Percentiles rank a stretch among this genome's conserved stretches.
Evolutionary conservation across 2,797 vertebrate species (phyloP).

Genomic region (Delichon dasypus): DNA sequence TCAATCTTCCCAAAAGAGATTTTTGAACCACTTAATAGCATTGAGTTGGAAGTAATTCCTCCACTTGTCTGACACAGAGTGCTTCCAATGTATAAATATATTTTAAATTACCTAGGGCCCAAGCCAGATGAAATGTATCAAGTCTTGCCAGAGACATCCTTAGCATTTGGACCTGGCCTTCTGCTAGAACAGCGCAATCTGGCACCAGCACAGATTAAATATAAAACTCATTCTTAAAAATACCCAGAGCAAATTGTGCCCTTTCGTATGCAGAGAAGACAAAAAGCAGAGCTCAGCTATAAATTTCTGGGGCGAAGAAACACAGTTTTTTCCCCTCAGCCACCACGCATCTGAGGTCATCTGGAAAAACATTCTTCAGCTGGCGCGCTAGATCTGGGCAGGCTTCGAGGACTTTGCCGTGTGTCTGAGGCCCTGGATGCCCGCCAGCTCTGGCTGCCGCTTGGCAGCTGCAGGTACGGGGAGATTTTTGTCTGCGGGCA

Average conservation of each 20-base stretch:
- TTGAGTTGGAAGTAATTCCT: slow-evolving; percentile 29
- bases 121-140: slow-evolving; percentile 35
- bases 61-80: not conserved
- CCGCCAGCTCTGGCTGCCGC: not conserved
- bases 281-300: slow-evolving; percentile 13
- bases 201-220: slow-evolving; percentile 33
- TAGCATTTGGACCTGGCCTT: slow-evolving; percentile 44
- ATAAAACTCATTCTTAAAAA: slow-evolving; percentile 54
- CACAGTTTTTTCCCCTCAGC: not conserved
- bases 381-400: not conserved
- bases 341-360: not conserved
- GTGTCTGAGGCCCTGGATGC: not conserved
- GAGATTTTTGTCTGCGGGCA: not conserved
- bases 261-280: not conserved
- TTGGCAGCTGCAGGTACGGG: not conserved
- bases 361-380: slow-evolving; percentile 8
- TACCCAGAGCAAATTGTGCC: slow-evolving; percentile 23
- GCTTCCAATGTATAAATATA: slow-evolving; percentile 29
- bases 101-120: slow-evolving; percentile 16
- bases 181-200: slow-evolving; percentile 29
- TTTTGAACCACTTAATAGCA: not conserved
- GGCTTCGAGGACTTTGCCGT: not conserved
- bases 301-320: not conserved
- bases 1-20: not conserved
- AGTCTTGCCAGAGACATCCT: slow-evolving; percentile 21